Evolutionary conservation across 2,888 invertebrate genomes (phyloP).

Genomic region (Macrophya alboannulata): DNA sequence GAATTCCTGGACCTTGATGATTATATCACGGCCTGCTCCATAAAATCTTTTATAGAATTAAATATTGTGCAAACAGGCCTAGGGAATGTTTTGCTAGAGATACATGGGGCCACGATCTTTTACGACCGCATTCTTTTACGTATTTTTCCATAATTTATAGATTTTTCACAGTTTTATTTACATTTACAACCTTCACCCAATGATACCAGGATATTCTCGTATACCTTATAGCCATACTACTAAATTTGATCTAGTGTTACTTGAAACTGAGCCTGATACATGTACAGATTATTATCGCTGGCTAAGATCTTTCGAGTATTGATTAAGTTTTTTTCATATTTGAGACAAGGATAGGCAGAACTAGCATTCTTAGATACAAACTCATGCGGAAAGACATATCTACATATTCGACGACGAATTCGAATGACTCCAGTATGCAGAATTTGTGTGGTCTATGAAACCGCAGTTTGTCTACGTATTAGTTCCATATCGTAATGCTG

Average conservation of each 20-base stretch:
- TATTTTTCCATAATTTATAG: neutral
- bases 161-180: conserved; percentile 8
- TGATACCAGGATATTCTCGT: neutral
- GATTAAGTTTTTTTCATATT: neutral
- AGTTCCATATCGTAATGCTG: neutral
- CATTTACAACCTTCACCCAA: neutral
- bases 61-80: conserved; percentile 36
- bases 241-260: conserved; percentile 2
- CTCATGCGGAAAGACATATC: neutral
- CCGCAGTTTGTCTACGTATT: conserved; percentile 9
- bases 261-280: neutral
- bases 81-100: neutral
- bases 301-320: neutral
- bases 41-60: conserved; percentile 26
- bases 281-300: neutral
- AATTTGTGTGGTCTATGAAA: conserved; percentile 24
- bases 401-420: neutral
- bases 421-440: neutral
- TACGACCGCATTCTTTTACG: neutral
- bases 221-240: neutral
- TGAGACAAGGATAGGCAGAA: neutral
- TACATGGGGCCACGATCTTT: neutral
- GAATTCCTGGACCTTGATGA: conserved; percentile 44
- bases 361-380: conserved; percentile 11
- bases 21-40: conserved; percentile 11